phyloP scores from a whole-genome alignment of 2,797 vertebrate genomes.

The Crenuchus spilurus region DNA sequence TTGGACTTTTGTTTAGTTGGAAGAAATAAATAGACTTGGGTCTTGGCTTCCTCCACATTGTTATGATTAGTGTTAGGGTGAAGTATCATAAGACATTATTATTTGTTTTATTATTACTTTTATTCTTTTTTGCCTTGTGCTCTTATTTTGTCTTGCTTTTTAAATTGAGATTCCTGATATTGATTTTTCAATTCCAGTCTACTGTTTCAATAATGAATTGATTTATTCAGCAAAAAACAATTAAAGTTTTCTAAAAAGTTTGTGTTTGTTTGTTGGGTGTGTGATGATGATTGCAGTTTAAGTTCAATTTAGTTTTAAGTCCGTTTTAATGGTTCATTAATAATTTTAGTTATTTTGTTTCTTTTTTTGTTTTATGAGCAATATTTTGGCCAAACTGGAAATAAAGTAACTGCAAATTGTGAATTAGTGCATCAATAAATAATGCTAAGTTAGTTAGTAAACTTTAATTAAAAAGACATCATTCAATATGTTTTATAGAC shows the following conservation, averaged over 20 bases:
- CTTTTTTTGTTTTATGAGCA: too few relatives aligned
- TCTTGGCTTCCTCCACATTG: neutral
- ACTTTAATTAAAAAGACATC: too few relatives aligned
- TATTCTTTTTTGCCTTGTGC: conserved; percentile 5
- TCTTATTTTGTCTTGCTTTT: conserved; percentile 10
- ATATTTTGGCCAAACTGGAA: too few relatives aligned
- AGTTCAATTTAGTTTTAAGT: too few relatives aligned
- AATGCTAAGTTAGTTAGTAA: too few relatives aligned
- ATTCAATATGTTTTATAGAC: too few relatives aligned
- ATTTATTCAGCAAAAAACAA: conserved; percentile 18
- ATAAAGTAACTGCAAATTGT: too few relatives aligned
- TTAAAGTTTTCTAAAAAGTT: conserved; percentile 36
- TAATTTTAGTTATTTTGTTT: too few relatives aligned
- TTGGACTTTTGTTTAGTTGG: neutral
- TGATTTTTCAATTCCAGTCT: neutral
- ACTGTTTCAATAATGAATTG: conserved; percentile 6
- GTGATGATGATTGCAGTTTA: too few relatives aligned
- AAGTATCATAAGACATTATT: conserved; percentile 20
- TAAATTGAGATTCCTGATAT: conserved; percentile 8
- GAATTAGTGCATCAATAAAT: too few relatives aligned
- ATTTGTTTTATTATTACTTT: neutral
- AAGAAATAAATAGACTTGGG: neutral
- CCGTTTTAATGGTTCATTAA: too few relatives aligned
- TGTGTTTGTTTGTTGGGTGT: neutral
- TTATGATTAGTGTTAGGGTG: conserved; percentile 6